Evolutionary conservation across 2,797 vertebrate genomes (phyloP), one percentile per base, ranked within the genome.

Genomic region (Hirundo rustica): DNA sequence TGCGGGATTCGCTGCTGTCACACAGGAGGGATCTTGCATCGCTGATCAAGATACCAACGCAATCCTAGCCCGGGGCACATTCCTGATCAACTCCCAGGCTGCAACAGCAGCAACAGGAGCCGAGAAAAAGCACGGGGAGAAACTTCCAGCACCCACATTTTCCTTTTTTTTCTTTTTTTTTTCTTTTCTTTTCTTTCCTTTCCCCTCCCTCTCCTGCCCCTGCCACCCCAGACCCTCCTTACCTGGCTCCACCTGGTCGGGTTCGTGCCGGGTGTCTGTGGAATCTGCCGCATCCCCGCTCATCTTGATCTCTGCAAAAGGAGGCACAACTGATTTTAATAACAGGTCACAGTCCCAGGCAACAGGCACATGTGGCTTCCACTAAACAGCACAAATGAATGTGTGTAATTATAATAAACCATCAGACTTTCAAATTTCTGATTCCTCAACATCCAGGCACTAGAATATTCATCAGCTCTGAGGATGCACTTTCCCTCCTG

Each of bases 261-360:
- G 95, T 64, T 97, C 97, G 10, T 97, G 97, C 73, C 96, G 97
- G 70, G 97, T 94, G 70, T 99, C 99, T 60, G 98, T 98, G 96
- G 98, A 98, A 96, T 99, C 99, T 83, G 98, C 98, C 13, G 98
- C 95, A 95, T 99, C 98, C 78, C 99, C 97, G 93, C 99, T 99
- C 99, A 99, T 99, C 98, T 99, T 99, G 98, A 99, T 98, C 98
- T 98, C 99, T 99, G 98, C 16, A 73, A 98, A 98, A 98, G 96
- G 97, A 98, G 98, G 98, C 98, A 98, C 97, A 98, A 98, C 98
- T 98, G 97, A 98, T 98, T 99, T 99, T 98, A 98, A 98, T 98
- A 98, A 97, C 97, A 98, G 98, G 98, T 98, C 98, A 97, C 96
- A 98, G 97, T 98, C 98, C 98, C 97, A 98, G 94, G 95, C 97